Evolutionary conservation across 2,113 vertebrate genomes (phyloP).

Genomic region (Malurus melanocephalus): DNA sequence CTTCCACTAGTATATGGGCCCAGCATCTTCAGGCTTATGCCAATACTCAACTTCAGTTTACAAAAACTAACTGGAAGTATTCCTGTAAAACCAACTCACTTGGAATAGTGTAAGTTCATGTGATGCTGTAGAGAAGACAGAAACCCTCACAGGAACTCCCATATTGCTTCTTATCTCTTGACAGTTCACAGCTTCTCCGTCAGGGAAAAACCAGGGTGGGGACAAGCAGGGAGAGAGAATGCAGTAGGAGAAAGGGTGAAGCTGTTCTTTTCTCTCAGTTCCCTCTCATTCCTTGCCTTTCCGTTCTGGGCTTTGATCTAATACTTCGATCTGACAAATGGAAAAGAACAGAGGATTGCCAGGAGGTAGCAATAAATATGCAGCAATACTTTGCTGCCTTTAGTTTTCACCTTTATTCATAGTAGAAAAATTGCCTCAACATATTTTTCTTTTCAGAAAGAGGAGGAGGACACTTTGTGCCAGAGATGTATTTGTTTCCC

Average conservation of each 20-base stretch:
- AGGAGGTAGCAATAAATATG: slow-evolving; percentile 38
- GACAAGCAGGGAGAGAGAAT: neutral
- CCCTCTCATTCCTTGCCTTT: neutral
- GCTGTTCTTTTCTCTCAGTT: neutral
- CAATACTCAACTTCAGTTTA: neutral
- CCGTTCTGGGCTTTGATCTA: slow-evolving; percentile 1
- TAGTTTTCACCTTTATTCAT: slow-evolving; percentile 19
- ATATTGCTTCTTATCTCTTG: neutral
- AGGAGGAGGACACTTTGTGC: slow-evolving; percentile 6
- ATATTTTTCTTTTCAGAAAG: neutral
- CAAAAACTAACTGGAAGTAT: neutral
- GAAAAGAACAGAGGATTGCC: slow-evolving; percentile 1
- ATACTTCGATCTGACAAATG: neutral
- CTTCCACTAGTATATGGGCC: neutral
- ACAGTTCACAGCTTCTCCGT: neutral
- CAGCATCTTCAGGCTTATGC: neutral
- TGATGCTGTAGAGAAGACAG: neutral
- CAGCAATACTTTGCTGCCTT: slow-evolving; percentile 29
- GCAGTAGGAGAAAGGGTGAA: neutral
- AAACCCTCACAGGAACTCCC: neutral
- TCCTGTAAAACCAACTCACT: neutral
- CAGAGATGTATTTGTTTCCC: slow-evolving; percentile 28
- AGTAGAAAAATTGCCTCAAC: slow-evolving; percentile 24
- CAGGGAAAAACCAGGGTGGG: neutral
- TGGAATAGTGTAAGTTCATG: neutral